Evolutionary conservation across 2,113 vertebrate species (phyloP).

Genomic region (Oreotrochilus melanogaster): DNA sequence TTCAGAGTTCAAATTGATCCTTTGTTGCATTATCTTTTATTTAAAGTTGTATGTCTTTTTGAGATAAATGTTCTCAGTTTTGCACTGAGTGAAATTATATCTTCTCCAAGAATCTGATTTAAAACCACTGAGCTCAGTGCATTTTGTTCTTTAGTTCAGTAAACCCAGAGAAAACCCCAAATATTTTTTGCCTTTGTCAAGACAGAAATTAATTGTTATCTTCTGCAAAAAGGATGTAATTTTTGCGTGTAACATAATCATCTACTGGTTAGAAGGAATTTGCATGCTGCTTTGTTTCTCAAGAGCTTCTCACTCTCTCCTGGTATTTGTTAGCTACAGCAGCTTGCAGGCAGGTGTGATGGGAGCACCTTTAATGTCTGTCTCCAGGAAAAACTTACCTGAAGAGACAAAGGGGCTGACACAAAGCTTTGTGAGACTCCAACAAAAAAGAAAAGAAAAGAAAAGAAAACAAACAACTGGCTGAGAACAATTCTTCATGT

Average conservation of each 20-base stretch:
- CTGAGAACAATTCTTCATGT: not conserved
- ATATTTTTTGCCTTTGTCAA: not conserved
- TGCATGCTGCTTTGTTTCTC: not conserved
- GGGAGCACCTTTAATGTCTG: not conserved
- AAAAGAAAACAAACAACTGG: not conserved
- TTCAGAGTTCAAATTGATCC: slow-evolving; percentile 37
- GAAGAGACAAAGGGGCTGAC: not conserved
- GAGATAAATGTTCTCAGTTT: slow-evolving; percentile 32
- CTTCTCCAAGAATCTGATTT: not conserved
- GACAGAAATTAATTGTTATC: not conserved
- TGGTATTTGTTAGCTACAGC: not conserved
- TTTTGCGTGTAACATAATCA: not conserved
- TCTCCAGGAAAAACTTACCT: not conserved
- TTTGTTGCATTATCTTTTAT: slow-evolving; percentile 51
- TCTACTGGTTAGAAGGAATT: not conserved
- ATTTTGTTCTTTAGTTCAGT: not conserved
- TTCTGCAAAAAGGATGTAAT: not conserved
- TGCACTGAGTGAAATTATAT: not conserved
- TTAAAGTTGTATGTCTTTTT: slow-evolving; percentile 21
- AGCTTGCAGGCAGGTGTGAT: not conserved
- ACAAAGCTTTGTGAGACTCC: not conserved
- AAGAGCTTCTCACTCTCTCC: not conserved
- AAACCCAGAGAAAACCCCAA: not conserved
- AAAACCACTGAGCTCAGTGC: not conserved
- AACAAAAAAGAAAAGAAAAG: not conserved